Base-by-base conservation (phyloP, 2,113 vertebrate genomes). In the Capricornis sumatraensis region DNA sequence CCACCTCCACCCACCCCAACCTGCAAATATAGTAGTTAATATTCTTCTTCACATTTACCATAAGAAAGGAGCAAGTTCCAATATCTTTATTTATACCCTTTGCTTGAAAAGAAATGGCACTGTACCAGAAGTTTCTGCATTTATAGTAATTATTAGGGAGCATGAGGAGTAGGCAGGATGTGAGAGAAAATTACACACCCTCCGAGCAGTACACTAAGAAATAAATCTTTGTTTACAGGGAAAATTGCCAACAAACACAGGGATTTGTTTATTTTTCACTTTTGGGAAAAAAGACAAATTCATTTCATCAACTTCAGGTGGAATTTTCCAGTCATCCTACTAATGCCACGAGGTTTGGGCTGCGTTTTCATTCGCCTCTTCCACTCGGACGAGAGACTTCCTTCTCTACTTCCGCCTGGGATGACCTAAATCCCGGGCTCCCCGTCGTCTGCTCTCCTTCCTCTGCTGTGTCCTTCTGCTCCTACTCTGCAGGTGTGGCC, bases 61-160 rank as follows among this genome's bases (percentile, higher is more conserved):
- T 94, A 97, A 74, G 88, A 55, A 88, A 81, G 14, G 94, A 53
- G 87, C 86, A 10, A 85, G 12, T 90, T 94, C 28, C 83, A 64
- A 5, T 19, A n/a, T 87, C 85, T 92, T 58, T 85, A 89, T 87
- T 94, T 89, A 50, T 60, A 57, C 91, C 91, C 45, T 94, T 88
- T 87, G 30, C 67, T 12, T 1, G 6, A 7, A 52, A 87, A 58
- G 25, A 43, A 95, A 43, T 60, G 40, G 12, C n/a, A 30, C 87
- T 50, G 52, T 81, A 8, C 79, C 58, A 58, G 91, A 91, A 74
- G 62, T 92, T 97, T 92, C 98, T 94, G 91, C 67, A 94, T 96
- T 96, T 97, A 5, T 4, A 76, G 27, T 95, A 92, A 94, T 90
- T 92, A 64, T 92, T 23, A 88, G 79, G 92, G 85, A 95, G 95